Evolutionary conservation across 2,797 vertebrate genomes (phyloP).

Genomic region (Podarcis siculus): DNA sequence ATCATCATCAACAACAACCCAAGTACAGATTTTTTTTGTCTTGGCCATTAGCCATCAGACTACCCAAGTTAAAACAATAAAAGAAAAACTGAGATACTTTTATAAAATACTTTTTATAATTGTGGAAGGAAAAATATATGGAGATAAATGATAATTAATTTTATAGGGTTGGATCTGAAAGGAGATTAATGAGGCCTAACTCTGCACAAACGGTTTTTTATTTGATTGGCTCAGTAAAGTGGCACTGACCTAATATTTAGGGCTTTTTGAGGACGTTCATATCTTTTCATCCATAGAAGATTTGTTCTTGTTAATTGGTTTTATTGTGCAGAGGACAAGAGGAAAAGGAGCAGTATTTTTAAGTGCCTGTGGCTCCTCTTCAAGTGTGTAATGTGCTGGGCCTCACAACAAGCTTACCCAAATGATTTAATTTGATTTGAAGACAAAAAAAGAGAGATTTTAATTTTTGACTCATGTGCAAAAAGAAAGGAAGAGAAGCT

Average conservation of each 20-base stretch:
- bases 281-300: conserved; percentile 5
- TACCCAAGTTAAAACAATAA: neutral
- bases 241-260: neutral
- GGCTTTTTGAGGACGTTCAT: neutral
- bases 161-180: neutral
- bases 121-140: neutral
- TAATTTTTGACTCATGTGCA: neutral
- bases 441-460: neutral
- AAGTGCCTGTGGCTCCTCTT: neutral
- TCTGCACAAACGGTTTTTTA: neutral
- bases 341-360: neutral
- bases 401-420: neutral
- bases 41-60: neutral
- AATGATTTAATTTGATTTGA: conserved; percentile 8
- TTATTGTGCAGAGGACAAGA: neutral
- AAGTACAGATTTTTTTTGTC: neutral
- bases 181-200: neutral
- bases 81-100: neutral
- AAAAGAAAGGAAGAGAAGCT: neutral
- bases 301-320: conserved; percentile 8
- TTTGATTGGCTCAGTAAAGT: neutral
- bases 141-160: neutral
- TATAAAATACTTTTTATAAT: neutral
- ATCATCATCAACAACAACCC: neutral
- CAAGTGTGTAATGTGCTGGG: neutral